These are phyloP conservation scores for Gordius sp. DNA, from an alignment of 2,888 invertebrate genomes.

Conservation along the genomic window DNA sequence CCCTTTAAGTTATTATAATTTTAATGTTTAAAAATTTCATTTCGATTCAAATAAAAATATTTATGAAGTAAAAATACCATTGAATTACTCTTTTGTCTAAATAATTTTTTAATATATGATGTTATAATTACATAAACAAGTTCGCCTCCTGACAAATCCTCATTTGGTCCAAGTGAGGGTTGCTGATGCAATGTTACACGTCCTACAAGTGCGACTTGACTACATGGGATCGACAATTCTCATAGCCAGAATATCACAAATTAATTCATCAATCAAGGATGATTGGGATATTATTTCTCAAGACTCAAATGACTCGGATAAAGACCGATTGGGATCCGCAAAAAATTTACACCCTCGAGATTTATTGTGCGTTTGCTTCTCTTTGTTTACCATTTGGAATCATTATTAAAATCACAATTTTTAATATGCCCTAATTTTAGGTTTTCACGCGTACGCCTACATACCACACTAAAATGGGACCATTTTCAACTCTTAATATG, in stretches of 20 bases:
- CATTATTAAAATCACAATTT: too few relatives aligned
- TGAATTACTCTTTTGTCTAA: too few relatives aligned
- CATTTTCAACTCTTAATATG: slow-evolving; percentile 85
- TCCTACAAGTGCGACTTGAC: slow-evolving; percentile 64
- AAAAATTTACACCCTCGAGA: too few relatives aligned
- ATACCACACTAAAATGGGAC: slow-evolving; percentile 42
- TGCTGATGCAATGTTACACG: slow-evolving; percentile 38
- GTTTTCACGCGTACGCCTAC: background rate
- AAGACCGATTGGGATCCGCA: too few relatives aligned
- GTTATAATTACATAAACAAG: background rate
- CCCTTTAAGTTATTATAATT: too few relatives aligned
- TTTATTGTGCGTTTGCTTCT: too few relatives aligned
- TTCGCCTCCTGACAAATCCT: background rate
- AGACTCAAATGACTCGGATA: too few relatives aligned
- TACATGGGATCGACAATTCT: slow-evolving; percentile 93
- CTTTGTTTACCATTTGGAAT: too few relatives aligned
- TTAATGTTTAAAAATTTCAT: too few relatives aligned
- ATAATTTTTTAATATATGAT: too few relatives aligned
- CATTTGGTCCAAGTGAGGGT: background rate
- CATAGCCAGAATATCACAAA: slow-evolving; percentile 45
- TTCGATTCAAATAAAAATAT: too few relatives aligned
- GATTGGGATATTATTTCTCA: background rate
- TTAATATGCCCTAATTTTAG: background rate
- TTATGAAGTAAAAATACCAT: too few relatives aligned
- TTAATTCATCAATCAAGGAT: background rate